A percentile compares a stretch with the other conserved stretches of the same genome.
These are phyloP conservation scores for Chionomys nivalis DNA, from an alignment of 2,113 vertebrate species.

Conservation along the genomic window DNA sequence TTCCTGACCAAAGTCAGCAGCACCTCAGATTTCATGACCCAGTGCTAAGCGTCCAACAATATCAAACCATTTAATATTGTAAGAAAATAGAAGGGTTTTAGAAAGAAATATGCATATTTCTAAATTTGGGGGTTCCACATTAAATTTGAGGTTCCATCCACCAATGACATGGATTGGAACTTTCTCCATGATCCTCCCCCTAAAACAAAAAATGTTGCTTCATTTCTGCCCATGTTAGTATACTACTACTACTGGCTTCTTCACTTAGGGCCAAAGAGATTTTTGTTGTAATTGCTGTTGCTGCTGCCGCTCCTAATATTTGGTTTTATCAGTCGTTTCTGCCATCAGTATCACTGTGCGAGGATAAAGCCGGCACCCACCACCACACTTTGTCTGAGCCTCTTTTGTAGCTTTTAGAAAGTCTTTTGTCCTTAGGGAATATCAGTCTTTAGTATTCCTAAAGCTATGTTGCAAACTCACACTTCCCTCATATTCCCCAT, in stretches of 20 bases:
- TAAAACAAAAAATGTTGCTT: background rate
- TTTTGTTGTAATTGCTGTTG: background rate
- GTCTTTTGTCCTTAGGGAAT: background rate
- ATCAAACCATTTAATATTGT: background rate
- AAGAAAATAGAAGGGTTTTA: background rate
- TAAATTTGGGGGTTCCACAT: background rate
- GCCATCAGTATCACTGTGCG: fast-evolving
- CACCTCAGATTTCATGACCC: background rate
- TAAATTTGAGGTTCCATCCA: background rate
- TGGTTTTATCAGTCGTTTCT: background rate
- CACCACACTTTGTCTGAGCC: background rate
- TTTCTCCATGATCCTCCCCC: fast-evolving
- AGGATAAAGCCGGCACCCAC: background rate
- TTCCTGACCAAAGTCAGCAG: background rate
- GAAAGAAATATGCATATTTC: background rate
- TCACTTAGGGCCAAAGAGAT: background rate
- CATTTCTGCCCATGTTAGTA: background rate
- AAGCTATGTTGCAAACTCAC: background rate
- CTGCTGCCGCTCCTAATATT: background rate
- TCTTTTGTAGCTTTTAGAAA: background rate
- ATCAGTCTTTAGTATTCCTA: background rate
- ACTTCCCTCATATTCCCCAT: background rate
- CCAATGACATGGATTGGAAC: background rate
- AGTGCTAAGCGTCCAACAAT: background rate
- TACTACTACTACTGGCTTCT: background rate